Evolutionary conservation across 2,888 invertebrate genomes (phyloP).

Genomic region (Acrocera orbiculus): DNA sequence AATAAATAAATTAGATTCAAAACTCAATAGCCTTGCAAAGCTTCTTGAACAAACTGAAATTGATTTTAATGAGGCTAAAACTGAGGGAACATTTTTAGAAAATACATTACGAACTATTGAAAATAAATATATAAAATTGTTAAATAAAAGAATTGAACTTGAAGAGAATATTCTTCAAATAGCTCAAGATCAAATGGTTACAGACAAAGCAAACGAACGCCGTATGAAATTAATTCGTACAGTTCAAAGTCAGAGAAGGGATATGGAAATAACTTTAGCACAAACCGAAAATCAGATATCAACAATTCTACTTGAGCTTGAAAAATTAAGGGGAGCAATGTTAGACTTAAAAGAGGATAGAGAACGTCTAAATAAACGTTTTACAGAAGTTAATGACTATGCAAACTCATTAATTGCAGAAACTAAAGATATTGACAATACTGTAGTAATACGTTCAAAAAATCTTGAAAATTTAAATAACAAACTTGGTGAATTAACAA

Average conservation of each 20-base stretch:
- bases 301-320: conserved; percentile 29
- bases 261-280: conserved; percentile 25
- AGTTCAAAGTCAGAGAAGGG: conserved; percentile 31
- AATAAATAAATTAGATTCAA: conserved; percentile 36
- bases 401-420: conserved; percentile 31
- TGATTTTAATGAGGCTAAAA: conserved; percentile 38
- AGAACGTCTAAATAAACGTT: conserved; percentile 16
- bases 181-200: conserved; percentile 48
- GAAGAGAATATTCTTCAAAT: conserved; percentile 47
- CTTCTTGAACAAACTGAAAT: conserved; percentile 43
- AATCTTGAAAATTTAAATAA: conserved; percentile 34
- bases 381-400: conserved; percentile 31
- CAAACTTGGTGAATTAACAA: conserved; percentile 34
- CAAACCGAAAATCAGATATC: conserved; percentile 39
- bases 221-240: conserved; percentile 31
- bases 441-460: conserved; percentile 34
- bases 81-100: conserved; percentile 25
- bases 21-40: conserved; percentile 37
- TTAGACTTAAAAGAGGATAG: conserved; percentile 18
- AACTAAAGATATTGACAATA: conserved; percentile 30
- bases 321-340: conserved; percentile 24
- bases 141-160: conserved; percentile 36
- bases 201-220: conserved; percentile 46
- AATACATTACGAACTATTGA: conserved; percentile 24
- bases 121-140: conserved; percentile 34